A percentile compares a stretch with the other conserved stretches of the same genome.
phyloP scores from a whole-genome alignment of 64 coral and sea anemone genomes.

The Montipora efflorescens region DNA sequence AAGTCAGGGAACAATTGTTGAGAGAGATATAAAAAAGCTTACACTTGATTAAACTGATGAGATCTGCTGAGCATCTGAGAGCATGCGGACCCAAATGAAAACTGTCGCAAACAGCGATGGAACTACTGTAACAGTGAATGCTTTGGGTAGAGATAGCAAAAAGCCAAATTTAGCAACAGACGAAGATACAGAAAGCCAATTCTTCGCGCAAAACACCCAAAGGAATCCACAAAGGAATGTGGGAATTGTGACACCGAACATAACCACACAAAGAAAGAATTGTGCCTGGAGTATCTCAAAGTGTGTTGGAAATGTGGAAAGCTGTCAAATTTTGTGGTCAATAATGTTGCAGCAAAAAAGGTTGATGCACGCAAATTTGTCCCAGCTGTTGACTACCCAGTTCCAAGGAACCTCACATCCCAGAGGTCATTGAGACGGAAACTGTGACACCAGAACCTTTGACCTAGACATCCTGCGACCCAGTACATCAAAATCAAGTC shows the following conservation, averaged over 20 bases:
- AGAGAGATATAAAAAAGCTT: neutral
- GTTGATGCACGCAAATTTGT: neutral
- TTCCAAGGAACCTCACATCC: too few species aligned
- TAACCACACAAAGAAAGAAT: neutral
- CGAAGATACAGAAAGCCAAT: neutral
- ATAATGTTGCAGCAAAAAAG: neutral
- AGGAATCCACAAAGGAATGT: neutral
- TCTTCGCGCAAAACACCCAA: neutral
- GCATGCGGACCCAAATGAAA: neutral
- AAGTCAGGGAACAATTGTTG: conserved; percentile 2
- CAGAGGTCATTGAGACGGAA: too few species aligned
- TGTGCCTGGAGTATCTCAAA: neutral
- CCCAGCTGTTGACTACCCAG: neutral
- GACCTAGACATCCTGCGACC: too few species aligned
- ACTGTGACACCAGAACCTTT: too few species aligned
- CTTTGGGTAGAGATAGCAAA: neutral
- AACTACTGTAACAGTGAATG: neutral
- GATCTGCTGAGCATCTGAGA: conserved; percentile 34
- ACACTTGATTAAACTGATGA: neutral
- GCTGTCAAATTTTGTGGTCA: neutral
- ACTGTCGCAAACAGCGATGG: neutral
- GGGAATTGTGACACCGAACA: neutral
- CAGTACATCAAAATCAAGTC: too few species aligned
- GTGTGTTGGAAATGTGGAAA: neutral
- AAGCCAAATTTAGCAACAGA: neutral